A percentile compares a stretch with the other conserved stretches of the same genome.
Evolutionary conservation across 1,140 invertebrate genomes (phyloP).

Genomic region (Pseudobourletiella spinata): DNA sequence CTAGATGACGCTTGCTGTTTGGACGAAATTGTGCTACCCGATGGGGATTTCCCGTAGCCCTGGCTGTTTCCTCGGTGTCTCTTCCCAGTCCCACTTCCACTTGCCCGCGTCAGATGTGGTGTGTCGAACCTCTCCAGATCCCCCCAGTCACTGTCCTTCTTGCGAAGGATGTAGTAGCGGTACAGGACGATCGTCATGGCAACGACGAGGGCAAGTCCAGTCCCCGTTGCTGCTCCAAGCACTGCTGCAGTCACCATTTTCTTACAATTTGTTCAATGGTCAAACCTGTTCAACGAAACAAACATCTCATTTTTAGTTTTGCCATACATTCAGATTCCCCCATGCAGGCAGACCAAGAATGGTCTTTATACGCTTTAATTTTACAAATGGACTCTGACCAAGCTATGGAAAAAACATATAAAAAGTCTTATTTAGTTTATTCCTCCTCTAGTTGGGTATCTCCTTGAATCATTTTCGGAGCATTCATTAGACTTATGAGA

Average conservation of each 20-base stretch:
- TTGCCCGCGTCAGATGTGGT: background rate
- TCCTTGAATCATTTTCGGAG: too few species aligned
- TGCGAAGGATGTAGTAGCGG: conserved; percentile 50
- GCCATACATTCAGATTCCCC: too few species aligned
- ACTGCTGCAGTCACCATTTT: conserved; percentile 53
- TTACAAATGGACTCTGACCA: too few species aligned
- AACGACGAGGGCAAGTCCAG: conserved; percentile 52
- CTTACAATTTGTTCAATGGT: too few species aligned
- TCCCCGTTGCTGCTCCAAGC: conserved; percentile 54
- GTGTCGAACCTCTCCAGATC: conserved; percentile 42
- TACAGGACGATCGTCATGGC: conserved; percentile 57
- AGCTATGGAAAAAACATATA: too few species aligned
- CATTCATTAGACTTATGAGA: too few species aligned
- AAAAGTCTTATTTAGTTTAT: too few species aligned
- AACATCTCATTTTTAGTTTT: too few species aligned
- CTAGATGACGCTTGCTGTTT: background rate
- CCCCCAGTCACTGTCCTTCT: conserved; percentile 49
- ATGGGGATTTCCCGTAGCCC: background rate
- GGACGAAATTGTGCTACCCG: background rate
- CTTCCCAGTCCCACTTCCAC: background rate
- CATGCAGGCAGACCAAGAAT: too few species aligned
- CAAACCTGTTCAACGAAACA: too few species aligned
- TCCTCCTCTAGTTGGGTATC: too few species aligned
- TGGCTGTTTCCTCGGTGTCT: background rate
- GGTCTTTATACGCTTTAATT: too few species aligned